These are phyloP conservation scores for Drosophila subquinaria DNA, from an alignment of 2,888 invertebrate species.

Conservation along the genomic window DNA sequence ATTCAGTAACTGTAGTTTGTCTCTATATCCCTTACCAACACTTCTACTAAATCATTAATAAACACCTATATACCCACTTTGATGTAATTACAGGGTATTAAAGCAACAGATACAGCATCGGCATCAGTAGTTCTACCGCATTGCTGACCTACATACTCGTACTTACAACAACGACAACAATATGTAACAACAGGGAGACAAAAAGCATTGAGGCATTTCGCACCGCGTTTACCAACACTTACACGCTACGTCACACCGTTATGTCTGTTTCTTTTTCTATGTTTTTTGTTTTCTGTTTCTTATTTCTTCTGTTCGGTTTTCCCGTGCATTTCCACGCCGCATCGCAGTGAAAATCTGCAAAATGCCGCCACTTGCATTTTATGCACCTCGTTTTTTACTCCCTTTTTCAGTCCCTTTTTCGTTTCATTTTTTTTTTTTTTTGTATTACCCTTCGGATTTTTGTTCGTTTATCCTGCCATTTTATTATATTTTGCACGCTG, in stretches of 20 bases:
- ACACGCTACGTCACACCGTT: conserved; percentile 54
- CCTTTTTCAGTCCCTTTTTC: conserved; percentile 30
- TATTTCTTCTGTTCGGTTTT: conserved; percentile 40
- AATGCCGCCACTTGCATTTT: conserved; percentile 73
- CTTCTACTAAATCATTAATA: not conserved
- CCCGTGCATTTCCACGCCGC: conserved; percentile 63
- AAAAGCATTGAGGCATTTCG: conserved; percentile 61
- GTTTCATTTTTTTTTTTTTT: not conserved
- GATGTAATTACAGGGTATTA: conserved; percentile 25
- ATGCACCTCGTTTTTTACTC: conserved; percentile 32
- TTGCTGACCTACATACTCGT: conserved; percentile 70
- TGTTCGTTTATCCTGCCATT: conserved; percentile 45
- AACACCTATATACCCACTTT: not conserved
- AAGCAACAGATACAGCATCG: conserved; percentile 28
- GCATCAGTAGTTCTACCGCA: conserved; percentile 32
- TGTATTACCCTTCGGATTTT: conserved; percentile 1
- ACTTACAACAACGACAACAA: conserved; percentile 27
- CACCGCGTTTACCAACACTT: conserved; percentile 76
- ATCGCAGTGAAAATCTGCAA: conserved; percentile 52
- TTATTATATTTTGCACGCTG: conserved; percentile 42
- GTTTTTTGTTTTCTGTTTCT: not conserved
- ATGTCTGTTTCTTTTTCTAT: conserved; percentile 29
- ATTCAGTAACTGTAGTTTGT: too few species aligned
- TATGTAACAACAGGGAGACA: conserved; percentile 35
- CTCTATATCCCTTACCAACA: not conserved